A percentile compares a stretch with the other conserved stretches of the same genome.
These are phyloP conservation scores for Whitmania pigra DNA, from an alignment of 1,140 invertebrate species.

Conservation along the genomic window DNA sequence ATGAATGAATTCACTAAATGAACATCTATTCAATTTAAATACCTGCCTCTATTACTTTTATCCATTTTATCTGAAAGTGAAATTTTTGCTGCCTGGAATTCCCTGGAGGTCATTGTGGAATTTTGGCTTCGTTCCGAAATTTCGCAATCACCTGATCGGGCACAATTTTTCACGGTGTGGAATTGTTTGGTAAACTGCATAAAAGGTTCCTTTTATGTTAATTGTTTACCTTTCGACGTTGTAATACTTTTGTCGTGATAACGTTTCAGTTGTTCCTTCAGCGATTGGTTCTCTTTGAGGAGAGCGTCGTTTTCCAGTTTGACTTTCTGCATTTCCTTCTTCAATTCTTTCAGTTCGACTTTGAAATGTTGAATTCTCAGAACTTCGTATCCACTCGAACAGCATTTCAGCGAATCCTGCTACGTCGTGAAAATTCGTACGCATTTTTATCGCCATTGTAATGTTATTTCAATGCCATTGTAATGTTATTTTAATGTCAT, in stretches of 20 bases:
- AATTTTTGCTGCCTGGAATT: too few relatives aligned
- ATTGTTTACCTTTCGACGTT: too few relatives aligned
- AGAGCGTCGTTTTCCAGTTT: not conserved
- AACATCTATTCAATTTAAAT: not conserved
- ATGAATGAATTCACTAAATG: not conserved
- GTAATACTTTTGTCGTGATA: not conserved
- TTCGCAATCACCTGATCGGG: too few relatives aligned
- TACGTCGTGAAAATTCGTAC: too few relatives aligned
- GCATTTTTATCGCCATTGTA: too few relatives aligned
- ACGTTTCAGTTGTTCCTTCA: not conserved
- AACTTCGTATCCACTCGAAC: not conserved
- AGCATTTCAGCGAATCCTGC: not conserved
- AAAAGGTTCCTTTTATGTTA: too few relatives aligned
- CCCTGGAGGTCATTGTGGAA: too few relatives aligned
- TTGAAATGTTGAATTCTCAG: constrained; percentile 9
- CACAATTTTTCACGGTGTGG: too few relatives aligned
- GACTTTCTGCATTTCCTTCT: not conserved
- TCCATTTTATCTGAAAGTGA: not conserved
- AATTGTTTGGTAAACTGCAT: too few relatives aligned
- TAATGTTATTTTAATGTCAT: too few relatives aligned
- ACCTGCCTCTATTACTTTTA: not conserved
- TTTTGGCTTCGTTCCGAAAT: too few relatives aligned
- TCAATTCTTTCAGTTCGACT: constrained; percentile 6
- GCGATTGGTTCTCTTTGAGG: not conserved
- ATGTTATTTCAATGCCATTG: too few relatives aligned